Percentiles rank a stretch among this genome's conserved stretches.
Evolutionary conservation across 2,888 invertebrate genomes (phyloP).

Genomic region (Pyralis farinalis): DNA sequence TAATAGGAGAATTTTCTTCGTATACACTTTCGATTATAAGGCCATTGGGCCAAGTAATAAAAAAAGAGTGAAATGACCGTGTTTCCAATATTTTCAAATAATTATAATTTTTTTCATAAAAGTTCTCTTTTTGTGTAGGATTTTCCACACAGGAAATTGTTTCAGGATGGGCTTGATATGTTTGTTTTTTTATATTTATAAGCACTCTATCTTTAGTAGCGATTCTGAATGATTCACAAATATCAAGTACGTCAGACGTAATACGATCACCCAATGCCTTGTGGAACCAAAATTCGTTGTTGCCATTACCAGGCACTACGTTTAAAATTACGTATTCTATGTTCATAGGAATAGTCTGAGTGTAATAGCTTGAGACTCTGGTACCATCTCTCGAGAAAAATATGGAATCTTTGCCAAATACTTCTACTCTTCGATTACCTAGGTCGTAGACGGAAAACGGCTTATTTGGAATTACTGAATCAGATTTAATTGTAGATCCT

Average conservation of each 20-base stretch:
- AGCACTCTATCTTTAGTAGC: conserved; percentile 51
- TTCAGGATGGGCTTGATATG: conserved; percentile 29
- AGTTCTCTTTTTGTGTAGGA: conserved; percentile 27
- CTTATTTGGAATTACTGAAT: conserved; percentile 32
- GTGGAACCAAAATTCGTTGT: conserved; percentile 63
- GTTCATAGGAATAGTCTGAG: conserved; percentile 58
- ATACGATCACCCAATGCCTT: conserved; percentile 47
- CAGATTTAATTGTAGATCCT: conserved; percentile 13
- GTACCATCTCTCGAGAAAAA: conserved; percentile 68
- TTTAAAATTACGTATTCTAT: conserved; percentile 54
- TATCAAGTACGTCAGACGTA: conserved; percentile 31
- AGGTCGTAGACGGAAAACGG: conserved; percentile 63
- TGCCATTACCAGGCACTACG: conserved; percentile 48
- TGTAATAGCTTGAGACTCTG: conserved; percentile 47
- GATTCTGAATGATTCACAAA: conserved; percentile 61
- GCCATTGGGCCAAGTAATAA: conserved; percentile 68
- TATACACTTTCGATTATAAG: conserved; percentile 61
- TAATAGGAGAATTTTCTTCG: conserved; percentile 41
- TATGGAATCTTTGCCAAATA: conserved; percentile 60
- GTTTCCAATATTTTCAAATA: conserved; percentile 29
- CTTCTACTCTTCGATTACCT: conserved; percentile 63
- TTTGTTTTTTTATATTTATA: conserved; percentile 57
- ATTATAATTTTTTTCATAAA: conserved; percentile 19
- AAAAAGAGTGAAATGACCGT: conserved; percentile 47
- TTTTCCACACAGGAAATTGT: conserved; percentile 22